Conservation (phyloP, 2,113 vertebrate species). For the Thryonomys swinderianus region DNA sequence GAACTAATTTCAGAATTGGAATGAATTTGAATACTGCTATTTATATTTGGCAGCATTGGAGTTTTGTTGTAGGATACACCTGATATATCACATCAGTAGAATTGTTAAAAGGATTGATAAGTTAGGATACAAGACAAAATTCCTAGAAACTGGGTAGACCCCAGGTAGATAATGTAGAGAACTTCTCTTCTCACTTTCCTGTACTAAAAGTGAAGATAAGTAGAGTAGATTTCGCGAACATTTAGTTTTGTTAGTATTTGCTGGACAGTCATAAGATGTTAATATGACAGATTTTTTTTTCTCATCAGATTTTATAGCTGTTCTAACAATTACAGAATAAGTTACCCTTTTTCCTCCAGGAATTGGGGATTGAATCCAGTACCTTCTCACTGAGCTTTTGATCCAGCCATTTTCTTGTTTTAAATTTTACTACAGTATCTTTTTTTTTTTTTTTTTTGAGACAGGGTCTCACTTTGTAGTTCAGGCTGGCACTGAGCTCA, state of each 20-base stretch:
- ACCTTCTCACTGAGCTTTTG: neutral
- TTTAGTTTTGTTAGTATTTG: conserved; percentile 39
- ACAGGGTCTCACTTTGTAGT: too few species aligned
- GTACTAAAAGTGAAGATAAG: conserved; percentile 2
- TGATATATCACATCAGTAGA: neutral
- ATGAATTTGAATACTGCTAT: conserved; percentile 5
- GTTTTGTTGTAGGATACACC: conserved; percentile 8
- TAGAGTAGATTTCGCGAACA: neutral
- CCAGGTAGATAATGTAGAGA: neutral
- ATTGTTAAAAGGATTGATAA: conserved; percentile 7
- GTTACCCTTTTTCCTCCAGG: neutral
- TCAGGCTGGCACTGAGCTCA: too few species aligned
- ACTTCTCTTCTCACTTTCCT: neutral
- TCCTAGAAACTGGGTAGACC: neutral
- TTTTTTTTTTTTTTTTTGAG: too few species aligned
- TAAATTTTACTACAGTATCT: too few species aligned
- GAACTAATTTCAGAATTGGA: conserved; percentile 42
- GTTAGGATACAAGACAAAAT: neutral
- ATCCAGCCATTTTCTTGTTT: neutral
- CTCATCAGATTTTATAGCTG: neutral
- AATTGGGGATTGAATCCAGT: neutral
- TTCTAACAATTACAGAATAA: conserved; percentile 19
- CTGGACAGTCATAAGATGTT: neutral
- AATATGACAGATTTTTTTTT: conserved; percentile 1
- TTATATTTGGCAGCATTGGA: conserved; percentile 18